A percentile compares a stretch with the other conserved stretches of the same genome.
These are phyloP conservation scores for Norana najaformis DNA, from an alignment of 2,888 invertebrate species.

Conservation along the genomic window DNA sequence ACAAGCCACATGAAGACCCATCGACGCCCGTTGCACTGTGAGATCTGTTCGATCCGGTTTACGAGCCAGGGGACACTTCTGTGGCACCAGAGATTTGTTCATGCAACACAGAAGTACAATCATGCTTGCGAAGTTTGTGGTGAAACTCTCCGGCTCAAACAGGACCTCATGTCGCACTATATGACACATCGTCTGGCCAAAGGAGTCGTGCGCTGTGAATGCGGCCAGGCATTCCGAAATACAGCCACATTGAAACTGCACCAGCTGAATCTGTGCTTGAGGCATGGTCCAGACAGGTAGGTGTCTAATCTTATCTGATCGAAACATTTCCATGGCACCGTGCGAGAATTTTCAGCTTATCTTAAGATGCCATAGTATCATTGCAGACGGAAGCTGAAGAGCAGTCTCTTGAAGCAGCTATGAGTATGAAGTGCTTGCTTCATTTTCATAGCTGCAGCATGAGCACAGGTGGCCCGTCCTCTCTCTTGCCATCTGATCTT, in stretches of 20 bases:
- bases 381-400: no score
- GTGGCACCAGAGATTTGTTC: constrained; percentile 24
- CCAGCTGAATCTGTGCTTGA: constrained; percentile 9
- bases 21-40: constrained; percentile 14
- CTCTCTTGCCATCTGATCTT: neutral
- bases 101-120: neutral
- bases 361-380: neutral
- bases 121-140: constrained; percentile 30
- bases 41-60: constrained; percentile 18
- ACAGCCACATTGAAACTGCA: constrained; percentile 19
- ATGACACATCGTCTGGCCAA: constrained; percentile 16
- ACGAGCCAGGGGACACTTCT: constrained; percentile 18
- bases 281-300: neutral
- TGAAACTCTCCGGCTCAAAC: constrained; percentile 23
- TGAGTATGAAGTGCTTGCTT: neutral
- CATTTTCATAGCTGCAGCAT: neutral
- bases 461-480: neutral
- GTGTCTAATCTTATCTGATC: neutral
- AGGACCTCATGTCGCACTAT: constrained; percentile 27
- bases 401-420: no score
- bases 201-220: constrained; percentile 19
- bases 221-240: constrained; percentile 22
- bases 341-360: neutral
- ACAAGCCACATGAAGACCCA: constrained; percentile 24
- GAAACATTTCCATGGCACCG: neutral